Evolutionary conservation across 2,113 vertebrate species (phyloP).

Genomic region (Alosa alosa): DNA sequence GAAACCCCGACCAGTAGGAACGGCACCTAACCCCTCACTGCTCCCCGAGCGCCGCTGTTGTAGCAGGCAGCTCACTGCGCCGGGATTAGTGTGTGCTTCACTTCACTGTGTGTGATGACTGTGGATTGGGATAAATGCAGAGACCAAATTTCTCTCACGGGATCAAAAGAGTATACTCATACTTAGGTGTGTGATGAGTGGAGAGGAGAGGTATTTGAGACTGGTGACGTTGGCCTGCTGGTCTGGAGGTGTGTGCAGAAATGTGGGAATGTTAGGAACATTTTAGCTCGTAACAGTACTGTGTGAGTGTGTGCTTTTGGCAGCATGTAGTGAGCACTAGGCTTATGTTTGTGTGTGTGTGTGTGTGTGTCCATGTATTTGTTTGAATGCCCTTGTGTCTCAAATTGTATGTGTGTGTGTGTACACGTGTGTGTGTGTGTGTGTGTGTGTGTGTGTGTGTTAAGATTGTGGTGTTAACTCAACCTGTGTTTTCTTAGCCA

Average conservation of each 20-base stretch:
- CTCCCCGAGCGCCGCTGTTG: too few relatives aligned
- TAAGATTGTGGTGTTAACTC: slow-evolving; percentile 17
- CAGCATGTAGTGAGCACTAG: slow-evolving; percentile 16
- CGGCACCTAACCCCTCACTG: too few relatives aligned
- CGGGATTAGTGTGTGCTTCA: too few relatives aligned
- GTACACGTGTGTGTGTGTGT: background rate
- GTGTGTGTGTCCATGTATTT: slow-evolving; percentile 7
- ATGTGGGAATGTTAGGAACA: background rate
- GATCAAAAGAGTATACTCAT: too few relatives aligned
- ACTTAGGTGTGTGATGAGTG: background rate
- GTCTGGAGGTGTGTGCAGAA: background rate
- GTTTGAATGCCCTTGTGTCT: background rate
- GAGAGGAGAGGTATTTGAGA: background rate
- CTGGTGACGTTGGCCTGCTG: background rate
- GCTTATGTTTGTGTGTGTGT: slow-evolving; percentile 22
- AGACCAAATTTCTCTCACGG: too few relatives aligned
- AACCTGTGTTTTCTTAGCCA: slow-evolving; percentile 70
- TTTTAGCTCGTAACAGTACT: slow-evolving; percentile 8
- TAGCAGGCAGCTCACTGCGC: too few relatives aligned
- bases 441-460: slow-evolving; percentile 18
- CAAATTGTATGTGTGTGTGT: slow-evolving; percentile 31
- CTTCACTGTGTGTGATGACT: too few relatives aligned
- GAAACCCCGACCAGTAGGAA: too few relatives aligned
- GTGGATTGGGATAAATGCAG: too few relatives aligned
- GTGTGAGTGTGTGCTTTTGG: slow-evolving; percentile 22